A percentile compares a stretch with the other conserved stretches of the same genome.
Evolutionary conservation across 2,113 vertebrate genomes (phyloP).

Genomic region (Paratilapia polleni): DNA sequence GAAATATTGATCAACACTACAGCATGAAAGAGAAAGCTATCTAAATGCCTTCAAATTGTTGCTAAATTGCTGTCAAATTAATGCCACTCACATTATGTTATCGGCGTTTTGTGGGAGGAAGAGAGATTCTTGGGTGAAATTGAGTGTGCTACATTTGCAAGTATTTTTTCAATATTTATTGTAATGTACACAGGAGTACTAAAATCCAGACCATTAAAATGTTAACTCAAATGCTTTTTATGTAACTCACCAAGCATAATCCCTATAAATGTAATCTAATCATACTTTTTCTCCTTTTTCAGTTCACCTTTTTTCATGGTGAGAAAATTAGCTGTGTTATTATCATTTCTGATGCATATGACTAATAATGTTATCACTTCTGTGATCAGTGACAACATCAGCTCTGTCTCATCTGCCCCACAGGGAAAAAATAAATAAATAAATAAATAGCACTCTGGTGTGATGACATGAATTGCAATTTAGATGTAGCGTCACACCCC

Average conservation of each 20-base stretch:
- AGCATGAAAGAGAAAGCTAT: slow-evolving; percentile 64
- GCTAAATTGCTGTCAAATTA: slow-evolving; percentile 76
- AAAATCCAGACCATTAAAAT: background rate
- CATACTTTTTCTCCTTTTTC: background rate
- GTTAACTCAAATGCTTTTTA: background rate
- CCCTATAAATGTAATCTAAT: background rate
- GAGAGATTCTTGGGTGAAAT: slow-evolving; percentile 6
- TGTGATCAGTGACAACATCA: slow-evolving; percentile 2
- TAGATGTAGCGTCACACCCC: slow-evolving; percentile 23
- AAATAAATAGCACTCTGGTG: background rate
- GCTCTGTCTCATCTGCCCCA: slow-evolving; percentile 25
- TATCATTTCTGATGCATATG: slow-evolving; percentile 9
- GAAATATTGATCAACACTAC: slow-evolving; percentile 77
- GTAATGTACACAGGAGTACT: background rate
- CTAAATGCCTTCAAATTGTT: slow-evolving; percentile 73
- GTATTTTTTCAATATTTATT: slow-evolving; percentile 3
- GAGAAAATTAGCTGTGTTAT: background rate
- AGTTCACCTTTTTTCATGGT: background rate
- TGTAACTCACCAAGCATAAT: background rate
- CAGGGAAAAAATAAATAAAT: background rate
- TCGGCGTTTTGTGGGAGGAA: slow-evolving; percentile 2
- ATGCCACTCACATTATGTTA: slow-evolving; percentile 58
- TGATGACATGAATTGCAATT: slow-evolving; percentile 56
- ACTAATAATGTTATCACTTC: slow-evolving; percentile 23
- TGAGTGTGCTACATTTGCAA: slow-evolving; percentile 20